Evolutionary conservation across 2,113 vertebrate genomes (phyloP), one percentile per base, ranked within the genome.

Genomic region (Leptocoma aspasia): DNA sequence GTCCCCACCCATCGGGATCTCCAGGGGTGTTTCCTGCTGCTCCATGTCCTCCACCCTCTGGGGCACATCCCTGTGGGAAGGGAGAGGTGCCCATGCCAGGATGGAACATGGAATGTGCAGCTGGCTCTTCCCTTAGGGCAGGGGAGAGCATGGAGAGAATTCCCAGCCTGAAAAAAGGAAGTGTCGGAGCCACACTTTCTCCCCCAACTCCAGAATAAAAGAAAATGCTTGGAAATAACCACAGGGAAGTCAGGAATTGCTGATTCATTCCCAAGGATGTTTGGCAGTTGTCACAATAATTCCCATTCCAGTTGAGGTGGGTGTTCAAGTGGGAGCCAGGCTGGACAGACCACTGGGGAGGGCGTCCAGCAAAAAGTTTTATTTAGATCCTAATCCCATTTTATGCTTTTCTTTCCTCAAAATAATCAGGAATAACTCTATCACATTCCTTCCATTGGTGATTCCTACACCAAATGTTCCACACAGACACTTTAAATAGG

Each of bases 101-200:
- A 39, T 7, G 15, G 35, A 76, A 47, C 42, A 22, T 0, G 1
- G 86, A 86, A 54, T 27, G 39, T 1, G 1, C 7, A 2, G 15
- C 16, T 50, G 31, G 8, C 10, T 20, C 39, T 60, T 24, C 56
- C 27, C 17, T 21, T 21, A 30, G 31, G 37, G 27, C 24, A 71
- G 21, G 19, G 10, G 13, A 33, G 3, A 26, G 27, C 5, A 0
- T 3, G 30, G 53, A 64, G 23, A 26, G 9, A 13, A 61, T 45
- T 78, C 70, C 28, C 72, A 60, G 28, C 42, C 23, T 9, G 9
- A 2, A 11, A 27, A 84, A 77, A 9, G 1, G 3, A n/a, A 61
- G 4, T 9, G 23, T 0, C 0, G 16, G 28, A 84, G 19, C 16
- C 10, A 45, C 2, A 0, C 1, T 35, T 11, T 15, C 3, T 19